phyloP scores from a whole-genome alignment of 2,113 vertebrate species.

The Aythya baeri region DNA sequence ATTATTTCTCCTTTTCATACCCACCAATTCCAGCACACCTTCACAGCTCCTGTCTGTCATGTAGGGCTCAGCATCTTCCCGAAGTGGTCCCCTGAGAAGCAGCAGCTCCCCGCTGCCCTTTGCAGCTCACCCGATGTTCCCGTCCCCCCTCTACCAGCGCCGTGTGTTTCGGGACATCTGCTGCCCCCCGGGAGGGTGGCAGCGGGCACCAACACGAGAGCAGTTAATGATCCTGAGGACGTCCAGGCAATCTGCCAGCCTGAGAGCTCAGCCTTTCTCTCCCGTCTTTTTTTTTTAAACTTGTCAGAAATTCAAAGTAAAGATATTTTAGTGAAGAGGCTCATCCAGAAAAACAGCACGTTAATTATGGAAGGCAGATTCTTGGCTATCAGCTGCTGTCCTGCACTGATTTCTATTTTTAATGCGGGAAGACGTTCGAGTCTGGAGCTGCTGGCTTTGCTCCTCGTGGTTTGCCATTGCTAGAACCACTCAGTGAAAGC shows the following conservation, averaged over 20 bases:
- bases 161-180: background rate
- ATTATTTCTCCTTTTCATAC: background rate
- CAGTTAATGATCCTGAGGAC: conserved; percentile 7
- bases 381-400: conserved; percentile 44
- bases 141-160: background rate
- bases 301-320: conserved; percentile 43
- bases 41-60: accelerated
- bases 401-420: conserved; percentile 1
- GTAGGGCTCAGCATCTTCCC: background rate
- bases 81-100: background rate
- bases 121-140: background rate
- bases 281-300: background rate
- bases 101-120: background rate
- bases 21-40: background rate
- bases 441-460: background rate
- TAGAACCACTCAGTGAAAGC: background rate
- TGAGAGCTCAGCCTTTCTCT: background rate
- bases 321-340: conserved; percentile 1
- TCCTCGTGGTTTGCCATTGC: background rate
- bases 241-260: conserved; percentile 52
- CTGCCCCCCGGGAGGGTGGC: conserved; percentile 32
- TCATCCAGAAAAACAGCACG: background rate
- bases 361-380: conserved; percentile 48
- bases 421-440: background rate
- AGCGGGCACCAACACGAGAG: conserved; percentile 21